These are phyloP conservation scores for Xenopus borealis DNA, from an alignment of 2,113 vertebrate genomes.

Conservation along the genomic window DNA sequence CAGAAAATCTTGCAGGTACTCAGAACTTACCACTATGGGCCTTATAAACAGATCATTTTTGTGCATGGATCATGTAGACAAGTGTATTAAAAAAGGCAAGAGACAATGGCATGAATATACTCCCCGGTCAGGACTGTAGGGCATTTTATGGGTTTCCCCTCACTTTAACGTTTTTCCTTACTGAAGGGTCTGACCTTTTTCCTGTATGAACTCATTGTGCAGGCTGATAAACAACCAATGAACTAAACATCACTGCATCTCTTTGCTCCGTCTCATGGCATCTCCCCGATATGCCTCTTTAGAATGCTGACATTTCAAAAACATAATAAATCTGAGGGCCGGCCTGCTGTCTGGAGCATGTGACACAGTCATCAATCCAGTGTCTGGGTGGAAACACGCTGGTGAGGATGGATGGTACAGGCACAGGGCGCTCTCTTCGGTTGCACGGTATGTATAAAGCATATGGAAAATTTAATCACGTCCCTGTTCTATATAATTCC, in stretches of 20 bases:
- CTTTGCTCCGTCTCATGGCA: neutral
- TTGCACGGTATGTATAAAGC: no score
- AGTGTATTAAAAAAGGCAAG: no score
- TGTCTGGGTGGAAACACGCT: neutral
- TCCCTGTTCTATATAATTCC: no score
- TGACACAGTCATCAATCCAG: neutral
- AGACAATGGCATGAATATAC: neutral
- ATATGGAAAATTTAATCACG: no score
- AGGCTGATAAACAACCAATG: constrained; percentile 1
- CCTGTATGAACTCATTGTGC: neutral
- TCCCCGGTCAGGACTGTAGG: neutral
- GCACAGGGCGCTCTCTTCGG: no score
- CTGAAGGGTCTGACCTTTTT: neutral
- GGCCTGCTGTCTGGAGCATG: neutral
- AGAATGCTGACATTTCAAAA: neutral
- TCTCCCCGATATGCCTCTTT: neutral
- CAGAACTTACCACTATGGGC: no score
- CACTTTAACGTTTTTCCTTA: neutral
- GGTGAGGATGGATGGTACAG: no score
- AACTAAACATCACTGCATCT: neutral
- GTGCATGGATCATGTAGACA: no score
- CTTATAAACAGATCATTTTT: no score
- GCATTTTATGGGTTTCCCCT: neutral
- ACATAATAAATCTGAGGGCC: neutral
- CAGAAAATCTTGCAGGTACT: no score